Evolutionary conservation across 1,140 invertebrate species (phyloP).

Genomic region (Kradibia gibbosae): DNA sequence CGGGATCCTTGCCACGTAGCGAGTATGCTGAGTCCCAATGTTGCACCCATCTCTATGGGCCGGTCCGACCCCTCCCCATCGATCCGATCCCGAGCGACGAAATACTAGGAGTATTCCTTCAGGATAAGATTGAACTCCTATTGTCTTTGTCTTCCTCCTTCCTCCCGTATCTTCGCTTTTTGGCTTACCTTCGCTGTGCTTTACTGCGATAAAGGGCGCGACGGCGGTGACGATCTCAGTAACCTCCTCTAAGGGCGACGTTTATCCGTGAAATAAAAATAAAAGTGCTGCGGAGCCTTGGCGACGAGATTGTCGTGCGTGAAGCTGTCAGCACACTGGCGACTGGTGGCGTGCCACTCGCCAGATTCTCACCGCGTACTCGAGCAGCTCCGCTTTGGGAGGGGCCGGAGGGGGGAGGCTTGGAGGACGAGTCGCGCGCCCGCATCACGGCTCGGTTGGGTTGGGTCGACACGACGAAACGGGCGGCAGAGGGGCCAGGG

Average conservation of each 20-base stretch:
- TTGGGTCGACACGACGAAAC: not conserved
- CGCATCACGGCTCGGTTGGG: not conserved
- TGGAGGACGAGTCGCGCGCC: not conserved
- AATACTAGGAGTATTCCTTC: no score
- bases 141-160: not conserved
- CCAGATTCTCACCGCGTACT: slow-evolving; percentile 30
- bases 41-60: no score
- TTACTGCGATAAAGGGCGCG: slow-evolving; percentile 2
- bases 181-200: slow-evolving; percentile 24
- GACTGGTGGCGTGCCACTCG: slow-evolving; percentile 32
- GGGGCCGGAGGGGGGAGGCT: not conserved
- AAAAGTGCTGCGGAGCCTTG: slow-evolving; percentile 16
- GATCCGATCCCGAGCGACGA: no score
- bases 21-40: no score
- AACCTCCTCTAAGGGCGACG: not conserved
- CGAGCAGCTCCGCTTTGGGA: slow-evolving; percentile 54
- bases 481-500: not conserved
- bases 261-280: slow-evolving; percentile 22
- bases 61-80: no score
- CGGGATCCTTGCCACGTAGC: no score
- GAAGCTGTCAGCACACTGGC: slow-evolving; percentile 46
- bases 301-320: slow-evolving; percentile 30
- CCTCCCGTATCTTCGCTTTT: not conserved
- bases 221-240: not conserved
- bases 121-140: no score